A percentile compares a stretch with the other conserved stretches of the same genome.
phyloP scores from a whole-genome alignment of 2,113 vertebrate genomes.

The Cyphomyrus discorhynchus region DNA sequence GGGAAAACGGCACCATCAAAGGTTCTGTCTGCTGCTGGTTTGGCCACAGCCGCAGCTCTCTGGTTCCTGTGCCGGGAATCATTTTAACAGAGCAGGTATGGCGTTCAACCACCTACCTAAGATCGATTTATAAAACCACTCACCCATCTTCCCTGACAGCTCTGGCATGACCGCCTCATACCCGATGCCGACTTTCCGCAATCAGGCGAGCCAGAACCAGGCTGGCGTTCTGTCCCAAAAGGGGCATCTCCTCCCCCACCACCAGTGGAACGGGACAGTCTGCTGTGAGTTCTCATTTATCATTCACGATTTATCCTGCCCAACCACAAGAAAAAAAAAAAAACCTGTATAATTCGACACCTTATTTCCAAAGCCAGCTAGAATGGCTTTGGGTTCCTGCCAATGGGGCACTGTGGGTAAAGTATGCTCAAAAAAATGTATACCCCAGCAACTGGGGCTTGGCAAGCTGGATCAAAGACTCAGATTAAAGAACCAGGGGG shows the following conservation, averaged over 20 bases:
- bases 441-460: neutral
- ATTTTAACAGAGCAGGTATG: neutral
- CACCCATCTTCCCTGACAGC: neutral
- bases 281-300: neutral
- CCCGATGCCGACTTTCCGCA: neutral
- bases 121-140: neutral
- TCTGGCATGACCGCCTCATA: neutral
- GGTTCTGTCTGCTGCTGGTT: neutral
- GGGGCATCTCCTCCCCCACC: neutral
- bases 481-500: neutral
- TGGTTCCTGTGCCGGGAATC: neutral
- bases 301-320: neutral
- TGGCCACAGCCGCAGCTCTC: neutral
- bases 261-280: neutral
- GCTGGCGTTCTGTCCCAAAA: neutral
- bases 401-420: slow-evolving; percentile 9
- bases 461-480: neutral
- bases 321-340: neutral
- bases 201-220: neutral
- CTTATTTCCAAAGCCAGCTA: neutral
- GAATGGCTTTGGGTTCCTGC: neutral
- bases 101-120: neutral
- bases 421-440: neutral
- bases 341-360: neutral
- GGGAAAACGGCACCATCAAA: neutral